Base-by-base conservation (phyloP, 2,113 vertebrate species). In the Trichechus manatus region DNA sequence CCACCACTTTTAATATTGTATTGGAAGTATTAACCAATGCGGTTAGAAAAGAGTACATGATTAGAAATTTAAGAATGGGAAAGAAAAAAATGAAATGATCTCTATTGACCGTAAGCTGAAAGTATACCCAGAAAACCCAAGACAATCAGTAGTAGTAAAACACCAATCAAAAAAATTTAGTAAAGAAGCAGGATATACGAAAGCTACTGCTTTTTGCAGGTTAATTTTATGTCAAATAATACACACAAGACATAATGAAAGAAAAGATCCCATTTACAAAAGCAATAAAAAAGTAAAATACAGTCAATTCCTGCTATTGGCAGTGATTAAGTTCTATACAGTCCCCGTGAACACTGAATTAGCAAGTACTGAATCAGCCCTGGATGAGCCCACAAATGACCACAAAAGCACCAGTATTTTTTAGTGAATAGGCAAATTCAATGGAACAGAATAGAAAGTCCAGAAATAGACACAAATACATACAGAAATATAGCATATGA, bases 401-500 rank as follows among this genome's bases (percentile, higher is more conserved):
- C 53, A 17, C 53, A 15, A 17, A 56, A 56, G 53, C 3, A 11
- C 53, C 53, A 56, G 53, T 56, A 47, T 47, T 47, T 47, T 7
- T 56, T 56, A 56, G 53, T 56, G 53, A 56, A 17, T 17, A 56
- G 10, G 53, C 10, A 15, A 56, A 56, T 56, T 56, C 14, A 15
- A 56, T 17, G 15, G 53, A 56, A 56, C 53, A 56, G 53, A 56
- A 13, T 17, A 17, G 53, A 56, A 13, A 56, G 11, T 17, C 53
- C 11, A 17, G 11, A 36, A 68, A 19, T 0, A 42, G 42, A 72
- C 29, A 6, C 22, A 15, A 8, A 50, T 2, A 25, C 75, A 23
- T 5, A 8, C 0, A 17, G 64, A 53, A 33, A 27, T 6, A 13
- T 0, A 56, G 79, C 25, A 9, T 2, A 17, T 1, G 61, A 31